Evolutionary conservation across 2,888 invertebrate genomes (phyloP), one percentile per base, ranked within the genome.

Genomic region (Oxycera nigricornis): DNA sequence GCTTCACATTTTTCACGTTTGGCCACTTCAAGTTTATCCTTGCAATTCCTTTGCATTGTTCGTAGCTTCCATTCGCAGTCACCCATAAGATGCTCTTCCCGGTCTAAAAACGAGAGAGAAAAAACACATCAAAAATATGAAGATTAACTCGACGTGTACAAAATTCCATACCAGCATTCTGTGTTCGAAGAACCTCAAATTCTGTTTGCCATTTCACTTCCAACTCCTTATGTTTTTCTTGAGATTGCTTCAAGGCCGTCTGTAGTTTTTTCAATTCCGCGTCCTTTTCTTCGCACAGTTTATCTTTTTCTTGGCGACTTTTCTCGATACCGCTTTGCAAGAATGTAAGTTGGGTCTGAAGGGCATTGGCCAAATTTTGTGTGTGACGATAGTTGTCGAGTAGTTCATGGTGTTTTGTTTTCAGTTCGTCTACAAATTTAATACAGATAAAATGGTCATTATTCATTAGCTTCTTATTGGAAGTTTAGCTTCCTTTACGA

Each of bases 31-130:
- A 89, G 77, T 79, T 88, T 87, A 77, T 88, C 88, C 78, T 93
- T 89, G 74, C 92, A 91, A 7, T 87, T 86, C 79, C 90, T 90
- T 85, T 93, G 92, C 79, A 93, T 88, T 82, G 93, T 92, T 46
- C 94, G 83, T 82, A 93, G 87, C 86, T 94, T 93, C 93, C 93
- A 94, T 86, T 94, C 94, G 84, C 93, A 94, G 86, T 94, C 94
- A 2, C 91, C 90, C 78, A 94, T 86, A 80, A 94, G 87, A 74
- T 90, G 87, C 80, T 93, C 92, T 67, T 94, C 93, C 67, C 92
- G 87, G 70, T 91, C 88, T 72, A 55, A 2, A 70, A 62, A n/a
- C n/a, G n/a, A n/a, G n/a, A 35, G 6, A 11, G 6, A 35, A 35
- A 7, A 7, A 35, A 35, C 6, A 35, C 11, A 35, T 35, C 35